phyloP scores from a whole-genome alignment of 2,888 invertebrate genomes.

The Meghimatium bilineatum region DNA sequence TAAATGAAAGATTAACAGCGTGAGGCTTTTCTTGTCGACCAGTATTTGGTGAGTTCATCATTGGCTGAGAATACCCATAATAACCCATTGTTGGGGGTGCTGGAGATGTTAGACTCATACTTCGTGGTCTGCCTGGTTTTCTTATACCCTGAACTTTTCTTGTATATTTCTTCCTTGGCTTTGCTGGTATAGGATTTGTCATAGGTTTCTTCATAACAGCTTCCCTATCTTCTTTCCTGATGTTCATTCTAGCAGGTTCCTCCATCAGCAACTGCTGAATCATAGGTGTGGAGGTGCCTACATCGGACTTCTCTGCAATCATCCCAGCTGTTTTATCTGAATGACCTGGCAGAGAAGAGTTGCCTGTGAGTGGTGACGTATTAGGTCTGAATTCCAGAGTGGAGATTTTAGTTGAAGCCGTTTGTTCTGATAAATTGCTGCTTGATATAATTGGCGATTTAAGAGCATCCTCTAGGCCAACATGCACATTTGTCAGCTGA shows the following conservation, averaged over 20 bases:
- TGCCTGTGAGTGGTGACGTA: neutral
- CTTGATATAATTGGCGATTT: neutral
- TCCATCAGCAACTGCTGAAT: constrained; percentile 48
- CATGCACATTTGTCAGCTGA: neutral
- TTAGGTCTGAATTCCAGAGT: constrained; percentile 41
- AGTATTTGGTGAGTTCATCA: constrained; percentile 6
- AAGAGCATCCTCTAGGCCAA: neutral
- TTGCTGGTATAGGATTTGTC: neutral
- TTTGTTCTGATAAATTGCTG: neutral
- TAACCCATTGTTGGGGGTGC: neutral
- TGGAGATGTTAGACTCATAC: constrained; percentile 37
- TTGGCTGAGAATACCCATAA: neutral
- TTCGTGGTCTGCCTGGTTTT: constrained; percentile 20
- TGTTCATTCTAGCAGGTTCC: constrained; percentile 39
- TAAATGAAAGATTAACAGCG: constrained; percentile 20
- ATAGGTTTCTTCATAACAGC: constrained; percentile 43
- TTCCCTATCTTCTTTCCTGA: constrained; percentile 41
- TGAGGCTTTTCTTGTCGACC: constrained; percentile 12
- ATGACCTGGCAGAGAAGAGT: neutral
- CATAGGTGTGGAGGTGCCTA: constrained; percentile 42
- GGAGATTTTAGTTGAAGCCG: constrained; percentile 29
- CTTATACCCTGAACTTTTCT: constrained; percentile 10
- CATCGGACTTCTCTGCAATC: neutral
- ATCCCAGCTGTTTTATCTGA: neutral
- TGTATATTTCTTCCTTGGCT: constrained; percentile 36